Evolutionary conservation across 2,888 invertebrate species (phyloP).

Genomic region (Calameuta filiformis): DNA sequence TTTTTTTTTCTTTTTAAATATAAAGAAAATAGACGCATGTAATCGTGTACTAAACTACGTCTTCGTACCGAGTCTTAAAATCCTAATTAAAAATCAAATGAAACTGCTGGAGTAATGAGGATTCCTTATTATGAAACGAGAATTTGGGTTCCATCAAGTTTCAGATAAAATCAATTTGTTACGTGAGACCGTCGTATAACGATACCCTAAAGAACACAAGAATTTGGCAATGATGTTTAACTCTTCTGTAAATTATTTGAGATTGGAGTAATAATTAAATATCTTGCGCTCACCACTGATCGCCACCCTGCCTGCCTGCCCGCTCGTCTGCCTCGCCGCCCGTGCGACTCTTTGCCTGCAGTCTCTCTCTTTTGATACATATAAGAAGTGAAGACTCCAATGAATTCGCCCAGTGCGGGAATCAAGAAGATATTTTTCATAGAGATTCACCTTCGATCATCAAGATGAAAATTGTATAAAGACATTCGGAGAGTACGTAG

Average conservation of each 20-base stretch:
- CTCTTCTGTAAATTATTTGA: slow-evolving; percentile 45
- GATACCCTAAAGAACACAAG: not conserved
- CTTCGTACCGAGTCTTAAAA: slow-evolving; percentile 18
- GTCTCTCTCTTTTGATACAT: not conserved
- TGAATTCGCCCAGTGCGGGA: not conserved
- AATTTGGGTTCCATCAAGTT: not conserved
- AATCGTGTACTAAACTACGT: slow-evolving; percentile 22
- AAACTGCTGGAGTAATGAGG: not conserved
- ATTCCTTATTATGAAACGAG: not conserved
- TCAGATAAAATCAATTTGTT: not conserved
- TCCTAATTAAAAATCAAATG: not conserved
- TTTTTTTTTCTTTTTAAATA: slow-evolving; percentile 28
- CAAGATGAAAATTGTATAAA: not conserved
- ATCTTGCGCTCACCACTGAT: slow-evolving; percentile 59
- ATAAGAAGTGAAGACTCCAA: not conserved
- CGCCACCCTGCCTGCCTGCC: slow-evolving; percentile 58
- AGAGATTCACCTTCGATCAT: not conserved
- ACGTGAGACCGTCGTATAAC: not conserved
- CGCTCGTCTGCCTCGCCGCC: slow-evolving; percentile 36
- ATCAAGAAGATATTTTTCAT: not conserved
- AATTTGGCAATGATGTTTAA: slow-evolving; percentile 27
- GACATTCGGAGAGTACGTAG: not conserved
- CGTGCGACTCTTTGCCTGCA: slow-evolving; percentile 10
- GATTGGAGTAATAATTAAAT: slow-evolving; percentile 11
- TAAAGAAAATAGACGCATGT: slow-evolving; percentile 28